A percentile compares a stretch with the other conserved stretches of the same genome.
phyloP scores from a whole-genome alignment of 2,888 invertebrate species.

The Shargacucullia verbasci region DNA sequence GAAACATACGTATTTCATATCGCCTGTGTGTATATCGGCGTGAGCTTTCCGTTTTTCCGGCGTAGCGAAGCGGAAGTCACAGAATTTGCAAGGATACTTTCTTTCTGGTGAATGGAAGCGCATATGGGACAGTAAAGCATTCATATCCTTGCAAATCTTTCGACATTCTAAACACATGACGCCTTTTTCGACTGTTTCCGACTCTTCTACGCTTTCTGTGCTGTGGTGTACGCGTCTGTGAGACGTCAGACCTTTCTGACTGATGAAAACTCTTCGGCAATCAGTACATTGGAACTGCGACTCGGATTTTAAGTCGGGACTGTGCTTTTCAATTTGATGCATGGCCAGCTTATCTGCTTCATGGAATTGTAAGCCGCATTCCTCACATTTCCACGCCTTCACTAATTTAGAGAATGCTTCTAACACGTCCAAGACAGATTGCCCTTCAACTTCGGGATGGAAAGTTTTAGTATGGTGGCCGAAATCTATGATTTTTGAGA shows the following conservation, averaged over 20 bases:
- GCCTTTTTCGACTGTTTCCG: slow-evolving; percentile 69
- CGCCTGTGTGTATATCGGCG: slow-evolving; percentile 81
- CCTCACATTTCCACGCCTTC: slow-evolving; percentile 86
- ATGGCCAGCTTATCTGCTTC: slow-evolving; percentile 82
- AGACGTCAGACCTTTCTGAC: slow-evolving; percentile 79
- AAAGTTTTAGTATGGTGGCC: slow-evolving; percentile 78
- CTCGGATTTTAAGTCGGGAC: slow-evolving; percentile 74
- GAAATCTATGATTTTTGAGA: slow-evolving; percentile 79
- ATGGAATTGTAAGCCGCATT: slow-evolving; percentile 80
- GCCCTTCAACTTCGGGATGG: slow-evolving; percentile 79
- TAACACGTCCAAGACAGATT: slow-evolving; percentile 79
- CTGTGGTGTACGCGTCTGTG: slow-evolving; percentile 81
- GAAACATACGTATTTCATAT: slow-evolving; percentile 85
- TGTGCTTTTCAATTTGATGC: slow-evolving; percentile 80
- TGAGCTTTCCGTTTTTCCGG: slow-evolving; percentile 80
- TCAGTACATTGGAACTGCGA: slow-evolving; percentile 80
- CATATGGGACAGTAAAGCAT: slow-evolving; percentile 80
- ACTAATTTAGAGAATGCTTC: slow-evolving; percentile 82
- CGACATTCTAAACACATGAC: slow-evolving; percentile 83
- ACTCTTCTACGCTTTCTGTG: slow-evolving; percentile 66
- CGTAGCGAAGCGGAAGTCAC: slow-evolving; percentile 83
- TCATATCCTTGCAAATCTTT: slow-evolving; percentile 81
- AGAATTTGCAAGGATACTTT: slow-evolving; percentile 83
- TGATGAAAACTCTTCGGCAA: slow-evolving; percentile 81
- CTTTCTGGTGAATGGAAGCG: slow-evolving; percentile 79